Evolutionary conservation across 2,113 vertebrate genomes (phyloP), one percentile per base, ranked within the genome.

Genomic region (Microtus ochrogaster): DNA sequence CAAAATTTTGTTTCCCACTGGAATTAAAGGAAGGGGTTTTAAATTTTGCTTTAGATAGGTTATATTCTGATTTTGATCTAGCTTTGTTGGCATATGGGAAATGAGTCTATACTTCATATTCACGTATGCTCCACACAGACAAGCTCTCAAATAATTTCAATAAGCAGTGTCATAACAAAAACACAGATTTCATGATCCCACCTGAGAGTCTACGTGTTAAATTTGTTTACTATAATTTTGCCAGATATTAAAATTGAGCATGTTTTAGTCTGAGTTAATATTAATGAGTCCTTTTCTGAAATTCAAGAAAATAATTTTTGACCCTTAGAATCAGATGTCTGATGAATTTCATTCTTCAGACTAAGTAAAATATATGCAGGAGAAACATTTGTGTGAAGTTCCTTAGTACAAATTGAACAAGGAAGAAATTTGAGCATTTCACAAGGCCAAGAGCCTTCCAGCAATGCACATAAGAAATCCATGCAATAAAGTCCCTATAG

Each of bases 41-140:
- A 55, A 86, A 65, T 68, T 94, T 92, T 70, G 33, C n/a, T 91
- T 94, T 39, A 13, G 26, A 86, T 73, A 41, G 76, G 41, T 81
- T 93, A 89, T 91, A 95, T 33, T 95, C 94, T 81, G 52, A 96
- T 92, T 92, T 95, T 41, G 78, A 90, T 86, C 88, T 86, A 79
- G 13, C 72, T 90, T 97, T 95, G 92, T 82, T 97, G 55, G 61
- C 82, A 85, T 77, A 79, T 49, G 83, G 41, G 73, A 97, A 98
- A 97, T 97, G 95, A 97, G 87, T 92, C 96, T 96, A 97, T 97
- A 97, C 97, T 97, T 94, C 97, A 98, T 92, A 97, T 77, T 90
- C 92, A 98, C 96, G 97, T 96, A 97, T 95, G 96, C 39, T 92
- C 95, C 92, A 93, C 96, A 74, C 87, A 95, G 97, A 97, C 98